Percentiles rank a stretch among this genome's conserved stretches.
phyloP scores from a whole-genome alignment of 2,797 vertebrate genomes.

The Tachyglossus aculeatus region DNA sequence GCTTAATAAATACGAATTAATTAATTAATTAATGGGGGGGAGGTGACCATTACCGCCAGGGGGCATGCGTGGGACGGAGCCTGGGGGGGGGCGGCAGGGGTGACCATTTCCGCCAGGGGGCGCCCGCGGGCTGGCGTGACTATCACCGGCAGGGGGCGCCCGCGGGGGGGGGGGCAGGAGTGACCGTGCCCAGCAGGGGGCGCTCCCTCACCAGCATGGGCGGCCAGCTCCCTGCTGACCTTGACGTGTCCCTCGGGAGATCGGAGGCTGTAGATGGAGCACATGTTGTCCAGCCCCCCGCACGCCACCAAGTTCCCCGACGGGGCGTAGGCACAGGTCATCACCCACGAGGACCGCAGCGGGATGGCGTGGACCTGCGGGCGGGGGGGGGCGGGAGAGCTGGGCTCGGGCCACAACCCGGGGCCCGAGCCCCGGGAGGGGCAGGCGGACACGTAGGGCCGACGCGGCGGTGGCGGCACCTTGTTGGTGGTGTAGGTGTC shows the following conservation, averaged over 20 bases:
- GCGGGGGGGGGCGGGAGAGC: neutral
- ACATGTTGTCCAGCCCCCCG: slow-evolving; percentile 98
- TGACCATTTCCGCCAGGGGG: too few species aligned
- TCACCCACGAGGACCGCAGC: slow-evolving; percentile 97
- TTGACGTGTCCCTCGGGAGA: slow-evolving; percentile 94
- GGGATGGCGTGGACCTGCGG: slow-evolving; percentile 94
- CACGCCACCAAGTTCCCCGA: slow-evolving; percentile 97
- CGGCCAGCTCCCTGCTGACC: slow-evolving; percentile 94
- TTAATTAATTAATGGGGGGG: too few species aligned
- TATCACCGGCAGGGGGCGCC: too few species aligned
- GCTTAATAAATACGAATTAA: too few species aligned
- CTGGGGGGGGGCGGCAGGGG: too few species aligned
- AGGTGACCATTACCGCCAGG: too few species aligned
- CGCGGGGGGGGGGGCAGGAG: neutral
- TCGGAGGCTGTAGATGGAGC: slow-evolving; percentile 97
- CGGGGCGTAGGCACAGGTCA: slow-evolving; percentile 96
- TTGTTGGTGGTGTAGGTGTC: slow-evolving; percentile 96
- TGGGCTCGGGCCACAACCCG: too few species aligned
- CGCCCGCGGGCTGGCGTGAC: too few species aligned
- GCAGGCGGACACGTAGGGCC: neutral
- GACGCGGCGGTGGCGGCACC: slow-evolving; percentile 72
- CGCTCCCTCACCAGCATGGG: slow-evolving; percentile 85
- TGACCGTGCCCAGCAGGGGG: too few species aligned
- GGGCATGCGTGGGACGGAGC: too few species aligned
- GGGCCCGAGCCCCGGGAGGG: too few species aligned